These are phyloP conservation scores for Dexiosoma caninum DNA, from an alignment of 2,888 invertebrate genomes.

Conservation along the genomic window DNA sequence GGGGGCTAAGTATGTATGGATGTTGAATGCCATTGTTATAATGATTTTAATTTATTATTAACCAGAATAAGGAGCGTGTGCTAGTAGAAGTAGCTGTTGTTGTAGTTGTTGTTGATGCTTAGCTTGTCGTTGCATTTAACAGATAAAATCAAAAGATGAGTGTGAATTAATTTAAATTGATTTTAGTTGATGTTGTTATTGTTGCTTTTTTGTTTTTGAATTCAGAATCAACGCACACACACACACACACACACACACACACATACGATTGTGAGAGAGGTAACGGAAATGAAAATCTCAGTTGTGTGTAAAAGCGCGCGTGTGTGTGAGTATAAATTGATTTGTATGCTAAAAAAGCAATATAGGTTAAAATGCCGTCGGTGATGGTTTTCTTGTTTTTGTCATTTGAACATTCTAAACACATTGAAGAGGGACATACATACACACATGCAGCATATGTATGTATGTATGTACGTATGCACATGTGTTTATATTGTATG, in stretches of 20 bases:
- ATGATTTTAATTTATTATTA: constrained; percentile 27
- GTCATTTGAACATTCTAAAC: neutral
- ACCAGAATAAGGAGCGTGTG: neutral
- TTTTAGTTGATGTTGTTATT: constrained; percentile 42
- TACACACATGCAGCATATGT: neutral
- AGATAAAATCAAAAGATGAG: constrained; percentile 54
- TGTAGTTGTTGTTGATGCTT: neutral
- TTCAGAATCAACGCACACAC: neutral
- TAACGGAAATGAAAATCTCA: constrained; percentile 13
- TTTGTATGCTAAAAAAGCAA: constrained; percentile 34
- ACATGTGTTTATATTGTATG: constrained; percentile 2
- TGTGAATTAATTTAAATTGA: constrained; percentile 54
- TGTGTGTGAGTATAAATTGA: too few relatives aligned
- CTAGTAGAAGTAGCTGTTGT: neutral
- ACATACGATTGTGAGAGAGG: neutral
- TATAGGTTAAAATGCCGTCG: constrained; percentile 55
- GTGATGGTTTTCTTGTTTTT: constrained; percentile 31
- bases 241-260: too few relatives aligned
- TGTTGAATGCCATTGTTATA: constrained; percentile 21
- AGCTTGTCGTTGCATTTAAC: neutral
- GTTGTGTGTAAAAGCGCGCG: neutral
- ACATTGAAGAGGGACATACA: neutral
- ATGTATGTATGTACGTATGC: too few relatives aligned
- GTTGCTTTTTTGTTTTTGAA: constrained; percentile 25
- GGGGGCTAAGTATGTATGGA: too few relatives aligned